Evolutionary conservation across 2,888 invertebrate species (phyloP), one percentile per base, ranked within the genome.

Genomic region (Pemphredon lugubris): DNA sequence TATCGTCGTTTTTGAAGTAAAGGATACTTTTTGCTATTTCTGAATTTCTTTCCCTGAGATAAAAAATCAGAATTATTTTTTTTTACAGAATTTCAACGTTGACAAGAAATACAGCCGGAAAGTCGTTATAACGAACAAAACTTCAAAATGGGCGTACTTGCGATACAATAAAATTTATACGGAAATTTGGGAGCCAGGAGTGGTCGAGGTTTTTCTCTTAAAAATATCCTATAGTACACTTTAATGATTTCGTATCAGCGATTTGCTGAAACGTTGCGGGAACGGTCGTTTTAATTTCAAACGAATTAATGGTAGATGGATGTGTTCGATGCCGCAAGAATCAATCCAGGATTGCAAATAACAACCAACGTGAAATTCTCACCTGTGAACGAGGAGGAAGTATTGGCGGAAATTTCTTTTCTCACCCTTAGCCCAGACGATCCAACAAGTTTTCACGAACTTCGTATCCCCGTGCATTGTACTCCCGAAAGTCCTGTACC

Each of bases 91-190:
- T 3, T 53, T 51, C 21, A 6, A 57, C 11, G 16, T 13, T 7
- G 37, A 40, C 1, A 55, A 45, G 1, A 32, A 34, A 5, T 71
- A 80, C n/a, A 21, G n/a, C 5, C 67, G 67, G 9, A 75, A 45
- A 47, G 44, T 80, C 0, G 6, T 21, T n/a, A 69, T 80, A 13
- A 39, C 40, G 0, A 80, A 80, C 34, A 80, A 73, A 47, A 55
- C 64, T 18, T 14, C 47, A 2, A 57, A 50, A 11, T 77, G 75
- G 61, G 77, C 80, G n/a, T 80, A 80, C 18, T 13, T 80, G 7
- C 66, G 81, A 34, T 80, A 61, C 44, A 47, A 67, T 2, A 44
- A 54, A 21, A 34, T 80, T 1, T 47, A 60, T 40, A 59, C 53
- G 0, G 40, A 64, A 14, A 44, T 51, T 7, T 71, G 72, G 51